Conservation (phyloP, 2,113 vertebrate species). For the Dolichotis patagonum region DNA sequence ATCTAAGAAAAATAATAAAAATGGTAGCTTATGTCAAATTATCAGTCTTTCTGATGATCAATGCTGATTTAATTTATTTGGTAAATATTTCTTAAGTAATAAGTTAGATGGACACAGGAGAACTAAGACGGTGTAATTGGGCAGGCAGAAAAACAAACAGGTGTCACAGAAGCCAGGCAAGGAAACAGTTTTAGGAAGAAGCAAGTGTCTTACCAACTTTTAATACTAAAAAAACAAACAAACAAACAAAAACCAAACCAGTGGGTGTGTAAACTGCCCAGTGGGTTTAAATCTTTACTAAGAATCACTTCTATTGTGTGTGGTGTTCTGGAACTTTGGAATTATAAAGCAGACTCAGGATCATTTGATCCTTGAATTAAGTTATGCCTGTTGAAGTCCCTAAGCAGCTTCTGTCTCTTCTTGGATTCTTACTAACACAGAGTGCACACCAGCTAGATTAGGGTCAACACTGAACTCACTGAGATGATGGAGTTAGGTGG, state of each 20-base stretch:
- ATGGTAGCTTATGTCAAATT: neutral
- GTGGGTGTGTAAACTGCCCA: neutral
- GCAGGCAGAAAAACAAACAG: neutral
- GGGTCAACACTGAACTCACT: neutral
- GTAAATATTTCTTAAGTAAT: neutral
- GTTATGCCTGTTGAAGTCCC: neutral
- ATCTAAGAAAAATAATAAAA: conserved; percentile 4
- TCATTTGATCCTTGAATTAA: neutral
- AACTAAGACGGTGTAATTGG: neutral
- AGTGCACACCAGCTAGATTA: neutral
- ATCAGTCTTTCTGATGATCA: neutral
- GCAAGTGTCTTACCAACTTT: neutral
- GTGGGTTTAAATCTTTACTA: neutral
- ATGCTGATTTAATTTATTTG: neutral
- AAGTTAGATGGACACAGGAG: neutral
- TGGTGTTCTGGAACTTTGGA: neutral
- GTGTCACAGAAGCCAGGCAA: neutral
- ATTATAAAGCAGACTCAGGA: neutral
- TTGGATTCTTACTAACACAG: neutral
- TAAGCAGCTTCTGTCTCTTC: neutral
- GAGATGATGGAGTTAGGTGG: neutral
- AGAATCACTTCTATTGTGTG: neutral
- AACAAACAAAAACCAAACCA: neutral
- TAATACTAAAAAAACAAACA: neutral
- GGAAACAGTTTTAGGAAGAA: conserved; percentile 16